A percentile compares a stretch with the other conserved stretches of the same genome.
phyloP scores from a whole-genome alignment of 2,797 vertebrate genomes.

The Denticeps clupeoides region DNA sequence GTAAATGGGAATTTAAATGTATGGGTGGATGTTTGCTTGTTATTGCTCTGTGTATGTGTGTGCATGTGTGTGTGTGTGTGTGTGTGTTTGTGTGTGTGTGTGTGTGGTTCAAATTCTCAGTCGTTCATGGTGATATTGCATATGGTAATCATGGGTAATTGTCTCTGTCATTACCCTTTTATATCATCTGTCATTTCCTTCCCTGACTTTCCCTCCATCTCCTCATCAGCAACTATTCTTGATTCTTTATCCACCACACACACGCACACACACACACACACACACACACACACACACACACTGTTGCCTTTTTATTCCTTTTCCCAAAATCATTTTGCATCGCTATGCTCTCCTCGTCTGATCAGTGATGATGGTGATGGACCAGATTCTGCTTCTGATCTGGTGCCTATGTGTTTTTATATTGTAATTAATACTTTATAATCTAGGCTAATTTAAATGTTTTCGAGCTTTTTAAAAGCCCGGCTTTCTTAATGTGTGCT shows the following conservation, averaged over 20 bases:
- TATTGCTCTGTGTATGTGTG: too few relatives aligned
- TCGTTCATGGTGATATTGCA: conserved; percentile 34
- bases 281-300: neutral
- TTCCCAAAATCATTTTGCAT: neutral
- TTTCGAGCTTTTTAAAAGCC: too few relatives aligned
- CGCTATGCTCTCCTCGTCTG: neutral
- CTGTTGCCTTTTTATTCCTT: too few relatives aligned
- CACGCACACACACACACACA: neutral
- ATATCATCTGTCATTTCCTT: conserved; percentile 50
- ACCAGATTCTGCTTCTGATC: too few relatives aligned
- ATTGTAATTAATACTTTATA: too few relatives aligned
- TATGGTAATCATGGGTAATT: conserved; percentile 46
- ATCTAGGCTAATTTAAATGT: too few relatives aligned
- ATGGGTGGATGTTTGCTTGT: too few relatives aligned
- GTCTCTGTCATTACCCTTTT: conserved; percentile 38
- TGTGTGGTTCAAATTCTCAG: conserved; percentile 14
- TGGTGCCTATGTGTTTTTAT: too few relatives aligned
- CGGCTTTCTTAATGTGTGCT: too few relatives aligned
- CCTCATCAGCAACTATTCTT: conserved; percentile 10
- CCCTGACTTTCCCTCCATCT: conserved; percentile 1
- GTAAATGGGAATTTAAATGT: too few relatives aligned
- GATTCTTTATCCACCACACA: conserved; percentile 1
- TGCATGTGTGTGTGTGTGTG: too few relatives aligned
- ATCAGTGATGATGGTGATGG: too few relatives aligned
- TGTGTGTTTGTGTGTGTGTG: neutral